Conservation (phyloP, 2,113 vertebrate genomes). For the Oryzias woworae region DNA sequence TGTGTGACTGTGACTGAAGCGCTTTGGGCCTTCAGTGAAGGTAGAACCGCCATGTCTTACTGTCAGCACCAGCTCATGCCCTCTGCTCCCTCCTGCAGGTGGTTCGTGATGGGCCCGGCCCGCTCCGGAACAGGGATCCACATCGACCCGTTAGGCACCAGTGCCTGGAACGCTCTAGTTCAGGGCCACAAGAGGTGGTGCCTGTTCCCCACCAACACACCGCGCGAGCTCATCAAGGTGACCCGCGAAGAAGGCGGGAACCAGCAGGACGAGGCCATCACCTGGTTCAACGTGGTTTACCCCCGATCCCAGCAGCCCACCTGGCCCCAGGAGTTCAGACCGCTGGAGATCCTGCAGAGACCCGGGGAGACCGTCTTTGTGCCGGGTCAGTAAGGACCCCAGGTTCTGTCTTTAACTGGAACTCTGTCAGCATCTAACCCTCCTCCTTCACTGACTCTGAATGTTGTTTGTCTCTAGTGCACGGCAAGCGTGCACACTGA, state of each 20-base stretch:
- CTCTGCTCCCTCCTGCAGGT: constrained; percentile 69
- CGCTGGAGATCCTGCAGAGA: constrained; percentile 92
- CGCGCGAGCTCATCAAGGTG: constrained; percentile 96
- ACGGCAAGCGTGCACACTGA: no score
- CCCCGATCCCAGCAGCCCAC: constrained; percentile 89
- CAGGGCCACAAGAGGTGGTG: constrained; percentile 99
- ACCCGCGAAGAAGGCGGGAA: constrained; percentile 94
- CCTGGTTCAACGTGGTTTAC: constrained; percentile 94
- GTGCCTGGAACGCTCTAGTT: constrained; percentile 96
- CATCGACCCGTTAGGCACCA: constrained; percentile 96
- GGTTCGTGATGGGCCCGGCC: constrained; percentile 98
- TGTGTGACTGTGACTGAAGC: no score
- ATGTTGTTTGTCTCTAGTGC: no score
- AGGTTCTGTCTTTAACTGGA: no score
- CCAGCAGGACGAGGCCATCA: constrained; percentile 98
- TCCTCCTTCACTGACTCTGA: no score
- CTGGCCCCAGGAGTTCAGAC: constrained; percentile 92
- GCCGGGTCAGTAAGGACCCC: constrained; percentile 81
- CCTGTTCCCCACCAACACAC: constrained; percentile 94
- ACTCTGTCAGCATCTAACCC: no score
- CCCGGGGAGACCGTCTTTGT: constrained; percentile 97
- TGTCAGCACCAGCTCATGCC: not conserved
- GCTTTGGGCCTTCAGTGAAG: no score
- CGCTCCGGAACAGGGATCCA: constrained; percentile 98
- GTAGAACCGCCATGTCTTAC: not conserved